phyloP scores from a whole-genome alignment of 2,113 vertebrate species.

The Semnornis frantzii region DNA sequence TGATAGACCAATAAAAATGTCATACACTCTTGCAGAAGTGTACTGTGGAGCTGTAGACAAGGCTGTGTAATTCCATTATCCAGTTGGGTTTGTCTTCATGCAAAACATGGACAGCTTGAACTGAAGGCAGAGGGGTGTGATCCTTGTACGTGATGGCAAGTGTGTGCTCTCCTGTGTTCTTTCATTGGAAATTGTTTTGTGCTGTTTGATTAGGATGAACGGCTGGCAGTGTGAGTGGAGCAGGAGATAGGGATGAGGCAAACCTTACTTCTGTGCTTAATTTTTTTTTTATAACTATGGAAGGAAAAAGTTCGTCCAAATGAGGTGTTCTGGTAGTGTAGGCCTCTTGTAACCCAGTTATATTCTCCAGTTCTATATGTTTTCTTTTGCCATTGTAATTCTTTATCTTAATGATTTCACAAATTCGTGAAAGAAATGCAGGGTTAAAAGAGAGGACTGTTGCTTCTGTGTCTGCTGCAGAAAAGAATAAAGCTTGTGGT shows the following conservation, averaged over 20 bases:
- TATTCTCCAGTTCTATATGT: not conserved
- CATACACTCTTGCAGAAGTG: not conserved
- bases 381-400: not conserved
- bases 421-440: not conserved
- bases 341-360: not conserved
- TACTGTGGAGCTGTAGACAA: not conserved
- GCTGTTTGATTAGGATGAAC: not conserved
- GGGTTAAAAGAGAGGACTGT: not conserved
- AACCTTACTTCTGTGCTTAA: not conserved
- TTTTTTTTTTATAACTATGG: not conserved
- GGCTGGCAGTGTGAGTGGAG: not conserved
- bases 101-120: not conserved
- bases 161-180: not conserved
- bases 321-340: not conserved
- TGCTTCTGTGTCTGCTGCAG: not conserved
- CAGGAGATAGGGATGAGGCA: not conserved
- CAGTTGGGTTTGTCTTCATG: not conserved
- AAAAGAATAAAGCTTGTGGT: conserved; percentile 36
- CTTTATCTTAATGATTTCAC: not conserved
- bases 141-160: not conserved
- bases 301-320: not conserved
- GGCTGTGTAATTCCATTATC: not conserved
- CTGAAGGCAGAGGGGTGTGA: not conserved
- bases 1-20: conserved; percentile 28
- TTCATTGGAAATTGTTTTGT: not conserved